Evolutionary conservation across 2,888 invertebrate genomes (phyloP).

Genomic region (Odontocerum albicorne): DNA sequence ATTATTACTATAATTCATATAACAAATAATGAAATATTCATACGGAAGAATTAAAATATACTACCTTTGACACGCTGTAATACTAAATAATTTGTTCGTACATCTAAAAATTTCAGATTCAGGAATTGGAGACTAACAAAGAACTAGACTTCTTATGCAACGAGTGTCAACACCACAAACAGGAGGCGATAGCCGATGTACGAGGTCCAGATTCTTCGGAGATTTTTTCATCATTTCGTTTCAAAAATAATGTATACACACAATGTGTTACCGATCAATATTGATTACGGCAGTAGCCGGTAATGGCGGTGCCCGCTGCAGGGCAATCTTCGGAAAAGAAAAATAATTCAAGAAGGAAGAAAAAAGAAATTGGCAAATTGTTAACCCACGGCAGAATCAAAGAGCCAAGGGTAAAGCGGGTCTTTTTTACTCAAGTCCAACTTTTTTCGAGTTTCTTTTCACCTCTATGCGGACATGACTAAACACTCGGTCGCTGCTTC

Average conservation of each 20-base stretch:
- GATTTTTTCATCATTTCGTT: conserved; percentile 17
- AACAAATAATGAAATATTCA: no score
- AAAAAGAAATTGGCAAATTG: conserved; percentile 1
- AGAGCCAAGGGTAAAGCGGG: background rate
- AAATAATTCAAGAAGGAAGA: conserved; percentile 4
- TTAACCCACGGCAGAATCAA: no score
- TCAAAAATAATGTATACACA: conserved; percentile 22
- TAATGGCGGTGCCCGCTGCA: conserved; percentile 30
- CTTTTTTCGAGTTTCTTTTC: conserved; percentile 6
- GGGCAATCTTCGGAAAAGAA: conserved; percentile 5
- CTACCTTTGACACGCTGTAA: no score
- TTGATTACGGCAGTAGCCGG: conserved; percentile 34
- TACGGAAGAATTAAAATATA: no score
- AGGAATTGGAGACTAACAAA: no score
- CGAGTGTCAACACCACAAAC: background rate
- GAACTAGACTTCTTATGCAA: no score
- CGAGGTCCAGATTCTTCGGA: background rate
- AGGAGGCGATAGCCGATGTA: background rate
- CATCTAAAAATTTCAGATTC: no score
- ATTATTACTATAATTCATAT: no score
- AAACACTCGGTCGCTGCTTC: conserved; percentile 40
- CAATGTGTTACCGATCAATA: conserved; percentile 35
- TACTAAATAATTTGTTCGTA: no score
- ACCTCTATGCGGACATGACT: conserved; percentile 6
- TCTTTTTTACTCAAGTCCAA: background rate